Percentiles rank a stretch among this genome's conserved stretches.
Conservation (phyloP, 1,140 invertebrate species). For the Drosophila pruinosa region DNA sequence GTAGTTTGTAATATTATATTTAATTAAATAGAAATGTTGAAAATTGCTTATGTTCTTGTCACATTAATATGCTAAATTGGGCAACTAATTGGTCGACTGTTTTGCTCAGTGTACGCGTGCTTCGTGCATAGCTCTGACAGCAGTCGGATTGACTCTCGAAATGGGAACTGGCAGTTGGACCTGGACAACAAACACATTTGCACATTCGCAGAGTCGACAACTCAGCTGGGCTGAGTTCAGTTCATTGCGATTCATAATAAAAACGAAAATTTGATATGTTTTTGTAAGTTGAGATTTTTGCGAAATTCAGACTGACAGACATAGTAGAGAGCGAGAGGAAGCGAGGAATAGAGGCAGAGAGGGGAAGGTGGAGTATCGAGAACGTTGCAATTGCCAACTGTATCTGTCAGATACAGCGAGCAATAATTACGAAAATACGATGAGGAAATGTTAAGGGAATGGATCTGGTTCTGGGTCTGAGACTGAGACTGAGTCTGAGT, state of each 20-base stretch:
- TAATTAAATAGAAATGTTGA: no score
- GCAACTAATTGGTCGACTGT: not conserved
- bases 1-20: no score
- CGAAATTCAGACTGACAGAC: conserved; percentile 42
- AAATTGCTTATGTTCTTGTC: no score
- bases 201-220: not conserved
- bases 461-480: not conserved
- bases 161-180: conserved; percentile 19
- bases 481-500: no score
- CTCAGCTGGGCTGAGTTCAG: conserved; percentile 35
- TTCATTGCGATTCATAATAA: conserved; percentile 77
- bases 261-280: conserved; percentile 76
- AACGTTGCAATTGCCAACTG: conserved; percentile 59
- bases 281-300: conserved; percentile 77
- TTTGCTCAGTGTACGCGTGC: no score
- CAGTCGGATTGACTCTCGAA: conserved; percentile 18
- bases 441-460: conserved; percentile 24
- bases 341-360: not conserved
- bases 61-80: not conserved
- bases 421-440: conserved; percentile 63
- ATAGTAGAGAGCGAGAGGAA: not conserved
- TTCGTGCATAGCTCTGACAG: not conserved
- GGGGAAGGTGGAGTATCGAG: not conserved
- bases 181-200: conserved; percentile 4
- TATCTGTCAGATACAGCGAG: conserved; percentile 63